Conservation (phyloP, 1,140 invertebrate species). For the Trichonephila inaurata region DNA sequence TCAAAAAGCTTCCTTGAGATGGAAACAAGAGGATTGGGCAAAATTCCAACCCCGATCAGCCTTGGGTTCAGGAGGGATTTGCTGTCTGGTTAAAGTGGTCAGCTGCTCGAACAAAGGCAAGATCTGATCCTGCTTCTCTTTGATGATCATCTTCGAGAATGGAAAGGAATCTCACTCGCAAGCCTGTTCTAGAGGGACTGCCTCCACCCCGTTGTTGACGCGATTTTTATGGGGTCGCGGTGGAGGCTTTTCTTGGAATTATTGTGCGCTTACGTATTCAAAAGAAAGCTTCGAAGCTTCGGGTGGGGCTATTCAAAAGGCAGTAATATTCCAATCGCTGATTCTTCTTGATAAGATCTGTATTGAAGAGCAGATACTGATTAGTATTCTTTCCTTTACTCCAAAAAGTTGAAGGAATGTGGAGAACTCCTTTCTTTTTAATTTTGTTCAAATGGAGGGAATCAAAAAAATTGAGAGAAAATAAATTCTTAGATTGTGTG, state of each 20-base stretch:
- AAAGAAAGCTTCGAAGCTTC: no score
- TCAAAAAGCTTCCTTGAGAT: slow-evolving; percentile 77
- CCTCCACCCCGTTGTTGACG: not conserved
- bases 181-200: slow-evolving; percentile 22
- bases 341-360: no score
- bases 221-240: not conserved
- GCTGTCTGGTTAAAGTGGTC: slow-evolving; percentile 53
- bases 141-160: slow-evolving; percentile 53
- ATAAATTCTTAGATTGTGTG: no score
- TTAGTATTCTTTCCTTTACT: no score
- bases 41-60: slow-evolving; percentile 60
- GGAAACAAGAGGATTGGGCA: slow-evolving; percentile 79
- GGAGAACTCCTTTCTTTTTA: no score
- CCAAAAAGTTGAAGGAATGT: no score
- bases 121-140: slow-evolving; percentile 64
- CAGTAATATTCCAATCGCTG: no score
- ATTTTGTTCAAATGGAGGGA: no score
- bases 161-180: slow-evolving; percentile 7
- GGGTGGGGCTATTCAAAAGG: no score
- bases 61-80: slow-evolving; percentile 54
- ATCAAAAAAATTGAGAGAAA: no score
- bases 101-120: slow-evolving; percentile 69
- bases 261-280: slow-evolving; percentile 23
- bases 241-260: slow-evolving; percentile 3
- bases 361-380: no score